Percentiles rank a stretch among this genome's conserved stretches.
These are phyloP conservation scores for Corythornis madagascariensis DNA, from an alignment of 2,113 vertebrate species.

Conservation along the genomic window DNA sequence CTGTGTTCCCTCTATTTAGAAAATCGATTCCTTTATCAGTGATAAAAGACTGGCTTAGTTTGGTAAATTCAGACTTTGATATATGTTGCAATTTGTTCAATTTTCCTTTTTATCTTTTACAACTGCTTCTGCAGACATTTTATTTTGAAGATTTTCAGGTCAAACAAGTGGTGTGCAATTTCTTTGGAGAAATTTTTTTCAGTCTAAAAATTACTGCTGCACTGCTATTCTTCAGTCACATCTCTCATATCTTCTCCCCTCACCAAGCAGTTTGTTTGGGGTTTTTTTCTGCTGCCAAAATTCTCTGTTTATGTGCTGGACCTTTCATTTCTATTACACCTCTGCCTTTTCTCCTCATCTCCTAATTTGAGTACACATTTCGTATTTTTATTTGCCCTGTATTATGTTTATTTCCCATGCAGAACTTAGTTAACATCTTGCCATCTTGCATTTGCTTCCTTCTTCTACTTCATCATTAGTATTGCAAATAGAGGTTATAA, in stretches of 20 bases:
- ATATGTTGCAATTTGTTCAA: neutral
- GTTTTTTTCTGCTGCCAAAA: neutral
- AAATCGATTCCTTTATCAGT: constrained; percentile 11
- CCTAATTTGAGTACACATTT: neutral
- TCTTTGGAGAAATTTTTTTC: neutral
- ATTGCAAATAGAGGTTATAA: neutral
- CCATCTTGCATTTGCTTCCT: neutral
- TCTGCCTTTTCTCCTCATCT: neutral
- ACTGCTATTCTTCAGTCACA: neutral
- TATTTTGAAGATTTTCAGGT: neutral
- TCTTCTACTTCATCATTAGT: neutral
- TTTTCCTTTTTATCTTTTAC: neutral
- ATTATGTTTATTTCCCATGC: neutral
- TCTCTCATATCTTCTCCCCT: neutral
- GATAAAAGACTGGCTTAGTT: neutral
- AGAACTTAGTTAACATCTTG: neutral
- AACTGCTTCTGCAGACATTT: neutral
- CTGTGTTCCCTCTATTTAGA: neutral
- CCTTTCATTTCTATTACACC: neutral
- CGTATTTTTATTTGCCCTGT: neutral
- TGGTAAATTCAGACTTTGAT: neutral
- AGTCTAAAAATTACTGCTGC: neutral
- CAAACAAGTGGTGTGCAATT: neutral
- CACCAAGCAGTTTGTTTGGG: neutral
- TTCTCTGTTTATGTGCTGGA: neutral